phyloP scores from a whole-genome alignment of 1,140 invertebrate genomes.

The Heterodera schachtii region DNA sequence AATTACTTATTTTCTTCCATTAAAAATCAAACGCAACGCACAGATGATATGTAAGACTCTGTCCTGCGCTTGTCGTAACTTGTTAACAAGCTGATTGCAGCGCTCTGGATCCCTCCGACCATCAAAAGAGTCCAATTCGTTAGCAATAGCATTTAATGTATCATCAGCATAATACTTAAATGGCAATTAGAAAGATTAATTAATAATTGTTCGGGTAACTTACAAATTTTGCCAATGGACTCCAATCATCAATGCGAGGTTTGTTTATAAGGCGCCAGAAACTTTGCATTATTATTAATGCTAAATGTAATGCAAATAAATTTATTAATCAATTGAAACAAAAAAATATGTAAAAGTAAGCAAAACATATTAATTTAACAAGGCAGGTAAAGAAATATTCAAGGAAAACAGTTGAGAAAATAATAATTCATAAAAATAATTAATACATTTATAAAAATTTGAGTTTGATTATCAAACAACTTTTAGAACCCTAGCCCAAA shows the following conservation, averaged over 20 bases:
- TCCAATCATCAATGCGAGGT: constrained; percentile 55
- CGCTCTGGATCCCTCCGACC: constrained; percentile 93
- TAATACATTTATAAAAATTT: too few species aligned
- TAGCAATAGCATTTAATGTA: constrained; percentile 75
- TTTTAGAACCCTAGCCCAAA: too few species aligned
- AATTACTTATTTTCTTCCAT: too few species aligned
- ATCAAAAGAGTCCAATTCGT: constrained; percentile 94
- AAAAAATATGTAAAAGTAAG: too few species aligned
- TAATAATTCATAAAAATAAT: too few species aligned
- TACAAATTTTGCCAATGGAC: constrained; percentile 29
- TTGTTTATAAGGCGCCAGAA: constrained; percentile 63
- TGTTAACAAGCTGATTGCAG: constrained; percentile 89
- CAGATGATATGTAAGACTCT: constrained; percentile 61
- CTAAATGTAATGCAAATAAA: constrained; percentile 19
- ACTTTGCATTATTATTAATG: constrained; percentile 58
- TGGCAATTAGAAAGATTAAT: background rate
- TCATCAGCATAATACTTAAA: constrained; percentile 87
- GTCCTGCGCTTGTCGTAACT: constrained; percentile 76
- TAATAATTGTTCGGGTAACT: background rate
- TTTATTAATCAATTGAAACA: background rate
- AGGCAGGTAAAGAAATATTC: too few species aligned
- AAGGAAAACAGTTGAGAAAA: too few species aligned
- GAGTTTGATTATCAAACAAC: too few species aligned
- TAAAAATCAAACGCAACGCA: constrained; percentile 23
- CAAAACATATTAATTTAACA: background rate